These are phyloP conservation scores for Bettongia penicillata DNA, from an alignment of 2,113 vertebrate species.

Conservation along the genomic window DNA sequence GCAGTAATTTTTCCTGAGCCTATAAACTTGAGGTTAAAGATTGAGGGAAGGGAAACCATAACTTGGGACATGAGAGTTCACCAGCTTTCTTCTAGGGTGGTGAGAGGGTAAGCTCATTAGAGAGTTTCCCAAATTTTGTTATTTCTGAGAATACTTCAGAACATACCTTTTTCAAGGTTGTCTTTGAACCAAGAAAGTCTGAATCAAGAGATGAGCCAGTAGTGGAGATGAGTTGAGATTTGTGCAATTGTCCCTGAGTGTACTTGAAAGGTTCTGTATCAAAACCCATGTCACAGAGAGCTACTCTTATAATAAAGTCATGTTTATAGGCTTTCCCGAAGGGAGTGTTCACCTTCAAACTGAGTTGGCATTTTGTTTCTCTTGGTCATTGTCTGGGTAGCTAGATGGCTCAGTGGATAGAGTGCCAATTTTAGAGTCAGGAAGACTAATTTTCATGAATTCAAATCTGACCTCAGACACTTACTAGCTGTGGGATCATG, in stretches of 20 bases:
- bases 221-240: neutral
- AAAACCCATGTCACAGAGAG: neutral
- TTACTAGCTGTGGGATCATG: neutral
- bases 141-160: neutral
- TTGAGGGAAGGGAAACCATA: neutral
- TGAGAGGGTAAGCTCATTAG: neutral
- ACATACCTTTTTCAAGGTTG: neutral
- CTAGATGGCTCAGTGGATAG: neutral
- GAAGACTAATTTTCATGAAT: neutral
- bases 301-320: neutral
- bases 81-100: neutral
- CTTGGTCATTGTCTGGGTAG: conserved; percentile 35
- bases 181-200: neutral
- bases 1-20: neutral
- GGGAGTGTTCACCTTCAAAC: conserved; percentile 22
- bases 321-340: neutral
- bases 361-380: neutral
- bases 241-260: neutral
- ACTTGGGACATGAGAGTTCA: neutral
- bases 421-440: neutral
- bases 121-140: neutral
- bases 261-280: neutral
- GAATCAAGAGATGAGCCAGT: neutral
- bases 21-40: neutral
- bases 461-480: neutral